phyloP scores from a whole-genome alignment of 2,113 vertebrate genomes.

The Alligator mississippiensis region DNA sequence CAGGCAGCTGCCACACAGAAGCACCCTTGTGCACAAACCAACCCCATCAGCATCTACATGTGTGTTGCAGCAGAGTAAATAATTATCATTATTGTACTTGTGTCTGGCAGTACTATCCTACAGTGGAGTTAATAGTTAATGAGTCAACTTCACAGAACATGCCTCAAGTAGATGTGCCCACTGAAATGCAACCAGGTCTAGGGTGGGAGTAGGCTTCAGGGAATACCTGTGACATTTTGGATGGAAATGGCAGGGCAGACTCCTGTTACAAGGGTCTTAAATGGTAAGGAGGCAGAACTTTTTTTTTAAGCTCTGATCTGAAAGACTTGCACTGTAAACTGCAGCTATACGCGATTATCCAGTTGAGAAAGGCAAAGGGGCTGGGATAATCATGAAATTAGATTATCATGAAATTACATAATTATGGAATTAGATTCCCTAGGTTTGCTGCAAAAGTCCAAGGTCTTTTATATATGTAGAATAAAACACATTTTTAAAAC shows the following conservation, averaged over 20 bases:
- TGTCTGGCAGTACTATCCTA: too few species aligned
- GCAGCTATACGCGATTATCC: not conserved
- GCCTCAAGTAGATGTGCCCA: not conserved
- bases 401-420: not conserved
- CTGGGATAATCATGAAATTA: not conserved
- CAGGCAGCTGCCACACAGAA: too few species aligned
- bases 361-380: not conserved
- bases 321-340: slow-evolving; percentile 1
- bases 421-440: not conserved
- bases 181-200: not conserved
- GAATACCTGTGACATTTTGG: not conserved
- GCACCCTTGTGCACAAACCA: too few species aligned
- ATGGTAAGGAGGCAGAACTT: not conserved
- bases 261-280: not conserved
- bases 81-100: too few species aligned
- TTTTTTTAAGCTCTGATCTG: not conserved
- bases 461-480: not conserved
- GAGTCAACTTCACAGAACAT: too few species aligned
- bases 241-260: not conserved
- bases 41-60: too few species aligned
- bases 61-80: too few species aligned
- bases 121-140: too few species aligned
- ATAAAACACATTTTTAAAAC: not conserved
- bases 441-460: not conserved
- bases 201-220: not conserved